phyloP scores from a whole-genome alignment of 2,888 invertebrate genomes.

The Melangyna quadrimaculata region DNA sequence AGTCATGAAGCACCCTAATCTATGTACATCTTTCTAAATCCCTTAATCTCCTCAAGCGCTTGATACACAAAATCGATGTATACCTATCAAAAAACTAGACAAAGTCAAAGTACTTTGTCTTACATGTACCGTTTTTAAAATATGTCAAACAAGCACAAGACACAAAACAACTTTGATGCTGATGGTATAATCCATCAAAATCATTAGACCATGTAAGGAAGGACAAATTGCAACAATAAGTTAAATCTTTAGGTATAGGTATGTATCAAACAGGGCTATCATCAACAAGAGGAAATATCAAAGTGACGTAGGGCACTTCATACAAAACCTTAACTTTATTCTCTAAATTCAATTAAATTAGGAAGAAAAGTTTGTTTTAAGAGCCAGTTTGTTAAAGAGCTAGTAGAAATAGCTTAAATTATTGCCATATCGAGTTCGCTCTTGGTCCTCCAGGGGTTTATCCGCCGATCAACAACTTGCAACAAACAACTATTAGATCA shows the following conservation, averaged over 20 bases:
- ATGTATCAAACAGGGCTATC: no score
- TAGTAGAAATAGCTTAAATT: no score
- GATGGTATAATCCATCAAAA: not conserved
- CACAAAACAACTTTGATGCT: not conserved
- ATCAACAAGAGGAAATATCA: not conserved
- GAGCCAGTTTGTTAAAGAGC: no score
- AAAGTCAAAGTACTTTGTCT: not conserved
- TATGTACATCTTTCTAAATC: not conserved
- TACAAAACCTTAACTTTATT: no score
- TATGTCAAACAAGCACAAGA: not conserved
- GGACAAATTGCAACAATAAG: no score
- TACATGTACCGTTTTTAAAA: not conserved
- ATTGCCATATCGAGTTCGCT: no score
- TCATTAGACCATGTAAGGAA: not conserved
- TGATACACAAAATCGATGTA: not conserved
- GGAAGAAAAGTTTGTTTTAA: no score
- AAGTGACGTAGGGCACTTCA: not conserved
- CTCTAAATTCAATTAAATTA: no score
- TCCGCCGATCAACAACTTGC: no score
- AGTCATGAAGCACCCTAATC: no score
- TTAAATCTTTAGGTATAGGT: not conserved
- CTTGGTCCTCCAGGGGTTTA: no score
- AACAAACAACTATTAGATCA: no score
- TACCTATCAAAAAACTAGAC: not conserved
- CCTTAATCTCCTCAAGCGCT: not conserved